Evolutionary conservation across 2,113 vertebrate genomes (phyloP), one percentile per base, ranked within the genome.

Genomic region (Atractosteus spatula): DNA sequence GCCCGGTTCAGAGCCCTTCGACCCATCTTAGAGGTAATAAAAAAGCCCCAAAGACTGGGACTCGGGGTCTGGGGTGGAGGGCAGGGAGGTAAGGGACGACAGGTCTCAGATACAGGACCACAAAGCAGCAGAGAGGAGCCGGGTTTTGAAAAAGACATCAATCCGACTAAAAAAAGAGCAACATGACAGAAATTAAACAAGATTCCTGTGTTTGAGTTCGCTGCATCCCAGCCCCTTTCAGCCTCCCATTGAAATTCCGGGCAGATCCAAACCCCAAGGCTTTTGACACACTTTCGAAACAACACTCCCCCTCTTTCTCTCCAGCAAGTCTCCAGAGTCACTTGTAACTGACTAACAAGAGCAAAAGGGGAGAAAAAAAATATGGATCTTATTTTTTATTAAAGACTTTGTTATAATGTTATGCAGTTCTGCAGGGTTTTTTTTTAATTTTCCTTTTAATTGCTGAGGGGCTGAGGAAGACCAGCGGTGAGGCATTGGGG

Each of bases 211-310:
- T 92, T 94, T 81, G 73, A 88, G 82, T 92, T 93, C 86, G 84
- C 89, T 88, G 87, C 82, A 91, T 93, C 91, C 87, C 92, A 90
- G 91, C 88, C 91, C 89, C 88, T 90, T 88, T 90, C 89, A 93
- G 88, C 78, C 79, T 87, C 80, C 86, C 81, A 94, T 88, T 95
- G 92, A 95, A 94, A 96, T 94, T 94, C 94, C 71, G 84, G 92
- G 92, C 91, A 94, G 89, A 94, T 72, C 89, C 85, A 96, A 96
- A 93, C 85, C 91, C 90, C 88, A 87, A 92, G 91, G 92, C 91
- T 95, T 97, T 94, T 94, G 93, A 95, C 91, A 94, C 86, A 94
- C 89, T 94, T 96, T 93, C 83, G 91, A 92, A 95, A 92, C 92
- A 88, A 88, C 89, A 92, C 86, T 90, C 88, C 86, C 83, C 88